These are phyloP conservation scores for Drosophila macrospina DNA, from an alignment of 2,888 invertebrate genomes.

Conservation along the genomic window DNA sequence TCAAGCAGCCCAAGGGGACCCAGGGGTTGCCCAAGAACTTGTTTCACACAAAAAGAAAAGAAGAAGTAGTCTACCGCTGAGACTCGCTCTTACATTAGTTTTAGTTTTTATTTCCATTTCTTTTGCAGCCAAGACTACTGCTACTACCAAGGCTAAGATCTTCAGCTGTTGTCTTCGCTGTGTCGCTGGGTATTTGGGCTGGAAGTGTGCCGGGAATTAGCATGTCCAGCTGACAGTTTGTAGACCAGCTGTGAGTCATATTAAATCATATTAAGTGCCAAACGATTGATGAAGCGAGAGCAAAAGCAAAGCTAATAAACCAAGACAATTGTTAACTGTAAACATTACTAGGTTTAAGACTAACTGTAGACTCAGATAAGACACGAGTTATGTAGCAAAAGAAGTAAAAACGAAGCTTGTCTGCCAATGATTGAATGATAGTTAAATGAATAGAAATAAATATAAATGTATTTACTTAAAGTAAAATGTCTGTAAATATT, in stretches of 20 bases:
- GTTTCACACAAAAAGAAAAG: constrained; percentile 47
- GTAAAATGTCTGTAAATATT: too few relatives aligned
- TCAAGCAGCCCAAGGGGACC: constrained; percentile 1
- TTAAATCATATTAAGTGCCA: constrained; percentile 30
- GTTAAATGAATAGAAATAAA: too few relatives aligned
- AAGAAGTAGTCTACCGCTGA: constrained; percentile 27
- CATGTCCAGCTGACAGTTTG: constrained; percentile 58
- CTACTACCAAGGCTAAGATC: constrained; percentile 24
- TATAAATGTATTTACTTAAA: too few relatives aligned
- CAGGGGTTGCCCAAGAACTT: constrained; percentile 54
- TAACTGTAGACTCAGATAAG: not conserved
- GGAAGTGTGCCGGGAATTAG: constrained; percentile 76
- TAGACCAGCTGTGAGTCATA: constrained; percentile 29
- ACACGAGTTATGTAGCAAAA: too few relatives aligned
- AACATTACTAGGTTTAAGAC: constrained; percentile 15
- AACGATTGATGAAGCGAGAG: constrained; percentile 10
- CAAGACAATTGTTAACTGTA: constrained; percentile 1
- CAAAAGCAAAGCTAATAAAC: not conserved
- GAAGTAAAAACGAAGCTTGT: not conserved
- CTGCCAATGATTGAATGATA: not conserved
- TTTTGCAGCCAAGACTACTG: not conserved
- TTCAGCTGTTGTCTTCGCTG: not conserved
- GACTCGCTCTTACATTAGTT: constrained; percentile 61
- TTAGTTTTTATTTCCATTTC: constrained; percentile 26
- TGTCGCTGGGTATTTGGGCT: constrained; percentile 54